Evolutionary conservation across 2,888 invertebrate genomes (phyloP).

Genomic region (Trachelus troglodyta): DNA sequence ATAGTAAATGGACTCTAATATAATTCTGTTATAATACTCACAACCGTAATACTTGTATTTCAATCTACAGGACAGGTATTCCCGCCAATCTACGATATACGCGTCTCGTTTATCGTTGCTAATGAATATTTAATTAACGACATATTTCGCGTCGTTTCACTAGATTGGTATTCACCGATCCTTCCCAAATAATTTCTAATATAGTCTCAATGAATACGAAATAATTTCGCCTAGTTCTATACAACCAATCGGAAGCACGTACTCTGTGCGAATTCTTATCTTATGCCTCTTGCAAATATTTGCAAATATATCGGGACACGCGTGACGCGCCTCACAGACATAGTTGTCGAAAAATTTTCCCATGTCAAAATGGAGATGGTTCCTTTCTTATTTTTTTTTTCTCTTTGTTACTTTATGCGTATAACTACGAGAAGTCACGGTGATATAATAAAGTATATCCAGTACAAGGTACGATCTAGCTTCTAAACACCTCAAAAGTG

Average conservation of each 20-base stretch:
- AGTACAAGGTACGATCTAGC: conserved; percentile 21
- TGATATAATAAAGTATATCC: neutral
- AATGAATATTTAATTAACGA: neutral
- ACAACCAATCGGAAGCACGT: neutral
- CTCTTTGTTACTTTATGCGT: neutral
- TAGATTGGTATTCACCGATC: neutral
- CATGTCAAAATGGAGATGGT: neutral
- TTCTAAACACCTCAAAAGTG: conserved; percentile 34
- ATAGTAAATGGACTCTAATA: conserved; percentile 30
- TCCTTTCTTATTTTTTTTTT: neutral
- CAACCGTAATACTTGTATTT: conserved; percentile 60
- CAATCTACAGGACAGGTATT: conserved; percentile 45
- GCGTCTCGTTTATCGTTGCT: conserved; percentile 1
- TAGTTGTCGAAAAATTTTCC: neutral
- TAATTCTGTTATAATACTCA: conserved; percentile 47
- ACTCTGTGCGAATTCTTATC: neutral
- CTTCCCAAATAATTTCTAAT: neutral
- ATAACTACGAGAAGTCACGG: neutral
- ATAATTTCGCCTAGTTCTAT: neutral
- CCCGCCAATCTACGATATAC: conserved; percentile 3
- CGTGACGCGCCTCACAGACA: neutral
- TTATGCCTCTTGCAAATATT: neutral
- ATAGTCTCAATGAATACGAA: neutral
- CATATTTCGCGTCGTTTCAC: neutral
- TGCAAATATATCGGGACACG: neutral